Evolutionary conservation across 1,140 invertebrate genomes (phyloP), one percentile per base, ranked within the genome.

Genomic region (Protaetia brevitarsis): DNA sequence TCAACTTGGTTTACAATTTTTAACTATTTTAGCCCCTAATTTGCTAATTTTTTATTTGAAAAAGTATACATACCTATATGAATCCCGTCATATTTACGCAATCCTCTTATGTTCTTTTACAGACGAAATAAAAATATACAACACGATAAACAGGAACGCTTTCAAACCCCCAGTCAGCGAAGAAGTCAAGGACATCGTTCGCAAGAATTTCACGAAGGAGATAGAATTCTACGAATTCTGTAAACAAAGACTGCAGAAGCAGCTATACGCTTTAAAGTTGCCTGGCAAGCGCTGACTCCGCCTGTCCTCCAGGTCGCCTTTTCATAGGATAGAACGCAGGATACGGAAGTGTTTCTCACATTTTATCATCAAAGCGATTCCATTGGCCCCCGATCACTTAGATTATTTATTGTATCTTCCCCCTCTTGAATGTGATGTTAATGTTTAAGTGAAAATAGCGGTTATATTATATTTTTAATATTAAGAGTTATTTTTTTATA

Each of bases 221-320:
- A 92, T 95, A 19, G 93, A 95, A 76, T 94, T 96, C 76, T 96
- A 95, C 78, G 88, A 95, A 73, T 96, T 95, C 75, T 94, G 92
- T 74, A 87, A 87, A 71, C 92, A 95, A 77, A 82, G 93, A 72
- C 80, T 96, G 6, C 87, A 95, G 71, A 85, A 87, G 76, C 93
- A 95, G 77, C 84, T 90, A 66, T 79, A 89, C 29, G 91, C 92
- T 0, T 79, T 92, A 4, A 82, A 87, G 73, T 63, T 79, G 34
- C 69, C 65, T 13, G 61, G 64, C 2, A 67, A 59, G 16, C 62
- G 36, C 26, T 45, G 36, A 45, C 27, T 7, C n/a, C n/a, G n/a
- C n/a, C n/a, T n/a, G n/a, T n/a, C n/a, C n/a, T n/a, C n/a, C n/a
- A n/a, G n/a, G n/a, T n/a, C n/a, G n/a, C n/a, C n/a, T n/a, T n/a